A percentile compares a stretch with the other conserved stretches of the same genome.
These are phyloP conservation scores for Mesocentrotus franciscanus DNA, from an alignment of 53 echinoderm and acorn worm genomes.

Conservation along the genomic window DNA sequence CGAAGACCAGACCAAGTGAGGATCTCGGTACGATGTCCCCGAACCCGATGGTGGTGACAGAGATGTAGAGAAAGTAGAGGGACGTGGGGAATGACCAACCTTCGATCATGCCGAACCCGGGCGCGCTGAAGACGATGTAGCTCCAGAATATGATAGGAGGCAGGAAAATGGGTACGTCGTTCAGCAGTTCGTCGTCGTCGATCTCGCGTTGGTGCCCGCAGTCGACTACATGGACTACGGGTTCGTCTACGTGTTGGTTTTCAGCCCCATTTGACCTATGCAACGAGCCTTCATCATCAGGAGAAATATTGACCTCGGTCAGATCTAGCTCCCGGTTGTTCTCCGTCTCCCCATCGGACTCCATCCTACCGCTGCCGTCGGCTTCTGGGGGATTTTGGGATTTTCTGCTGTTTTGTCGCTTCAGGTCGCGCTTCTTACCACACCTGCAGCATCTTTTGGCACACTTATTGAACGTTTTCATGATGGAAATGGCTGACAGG, in stretches of 20 bases:
- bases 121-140: conserved; percentile 57
- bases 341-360: background rate
- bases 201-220: background rate
- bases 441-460: background rate
- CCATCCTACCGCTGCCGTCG: conserved; percentile 23
- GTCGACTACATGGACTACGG: background rate
- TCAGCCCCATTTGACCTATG: background rate
- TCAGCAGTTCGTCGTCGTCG: conserved; percentile 23
- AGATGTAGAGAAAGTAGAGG: conserved; percentile 56
- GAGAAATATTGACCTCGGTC: background rate
- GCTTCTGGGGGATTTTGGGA: background rate
- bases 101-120: conserved; percentile 39
- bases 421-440: background rate
- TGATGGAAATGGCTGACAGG: conserved; percentile 19
- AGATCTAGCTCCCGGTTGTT: conserved; percentile 36
- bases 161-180: conserved; percentile 50
- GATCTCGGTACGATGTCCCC: conserved; percentile 26
- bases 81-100: conserved; percentile 45
- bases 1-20: background rate
- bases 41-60: conserved; percentile 59
- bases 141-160: conserved; percentile 55
- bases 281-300: background rate
- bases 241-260: background rate
- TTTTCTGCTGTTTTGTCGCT: background rate
- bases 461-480: conserved; percentile 37